These are phyloP conservation scores for Pachydiplax longipennis DNA, from an alignment of 2,888 invertebrate species.

Conservation along the genomic window DNA sequence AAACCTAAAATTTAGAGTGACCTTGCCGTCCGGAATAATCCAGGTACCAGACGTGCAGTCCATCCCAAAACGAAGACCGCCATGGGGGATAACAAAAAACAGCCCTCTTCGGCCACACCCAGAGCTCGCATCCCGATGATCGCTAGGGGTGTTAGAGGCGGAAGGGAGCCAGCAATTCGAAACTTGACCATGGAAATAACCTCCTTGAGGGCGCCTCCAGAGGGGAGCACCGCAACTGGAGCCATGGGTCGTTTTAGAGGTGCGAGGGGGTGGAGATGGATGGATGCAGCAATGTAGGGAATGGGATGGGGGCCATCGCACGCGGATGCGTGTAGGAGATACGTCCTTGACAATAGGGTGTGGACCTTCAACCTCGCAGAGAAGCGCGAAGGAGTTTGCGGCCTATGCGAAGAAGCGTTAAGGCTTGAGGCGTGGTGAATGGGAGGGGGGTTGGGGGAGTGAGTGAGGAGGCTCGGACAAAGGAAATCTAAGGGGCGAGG, in stretches of 20 bases:
- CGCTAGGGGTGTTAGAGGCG: neutral
- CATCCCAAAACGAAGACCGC: no score
- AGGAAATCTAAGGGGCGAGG: neutral
- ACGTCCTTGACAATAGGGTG: constrained; percentile 32
- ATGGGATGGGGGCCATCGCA: neutral
- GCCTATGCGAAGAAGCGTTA: neutral
- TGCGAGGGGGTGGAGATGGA: neutral
- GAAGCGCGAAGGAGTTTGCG: neutral
- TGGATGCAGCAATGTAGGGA: neutral
- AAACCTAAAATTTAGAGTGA: no score
- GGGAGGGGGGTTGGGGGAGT: neutral
- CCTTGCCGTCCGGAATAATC: no score
- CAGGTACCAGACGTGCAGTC: no score
- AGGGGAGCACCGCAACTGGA: neutral
- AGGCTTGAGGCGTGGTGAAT: neutral
- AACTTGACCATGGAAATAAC: constrained; percentile 12
- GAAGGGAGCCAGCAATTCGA: neutral
- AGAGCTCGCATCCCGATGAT: neutral
- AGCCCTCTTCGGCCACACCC: neutral
- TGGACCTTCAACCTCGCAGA: neutral
- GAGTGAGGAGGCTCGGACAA: neutral
- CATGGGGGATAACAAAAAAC: neutral
- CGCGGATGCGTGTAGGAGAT: neutral
- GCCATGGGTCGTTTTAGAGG: neutral
- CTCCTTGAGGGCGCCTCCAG: neutral